These are phyloP conservation scores for Parnassius apollo DNA, from an alignment of 2,888 invertebrate species.

Conservation along the genomic window DNA sequence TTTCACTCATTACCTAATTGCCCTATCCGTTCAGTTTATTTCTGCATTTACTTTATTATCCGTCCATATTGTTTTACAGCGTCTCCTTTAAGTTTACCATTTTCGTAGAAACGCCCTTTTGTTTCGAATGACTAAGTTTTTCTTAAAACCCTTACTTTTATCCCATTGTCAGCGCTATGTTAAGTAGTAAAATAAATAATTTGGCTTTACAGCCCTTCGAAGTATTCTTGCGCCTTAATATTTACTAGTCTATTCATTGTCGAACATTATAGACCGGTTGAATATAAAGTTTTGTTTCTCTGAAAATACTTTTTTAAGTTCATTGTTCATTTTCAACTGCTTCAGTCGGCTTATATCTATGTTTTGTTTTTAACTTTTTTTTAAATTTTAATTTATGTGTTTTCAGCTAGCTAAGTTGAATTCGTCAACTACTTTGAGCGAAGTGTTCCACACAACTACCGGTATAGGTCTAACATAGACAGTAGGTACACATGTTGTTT, in stretches of 20 bases:
- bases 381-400: too few relatives aligned
- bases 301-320: background rate
- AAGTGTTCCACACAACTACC: too few relatives aligned
- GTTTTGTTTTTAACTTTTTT: too few relatives aligned
- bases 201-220: slow-evolving; percentile 56
- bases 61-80: slow-evolving; percentile 61
- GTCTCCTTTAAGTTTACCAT: slow-evolving; percentile 46
- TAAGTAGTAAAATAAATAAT: slow-evolving; percentile 67
- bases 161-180: slow-evolving; percentile 59
- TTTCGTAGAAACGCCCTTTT: slow-evolving; percentile 69
- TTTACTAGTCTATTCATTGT: slow-evolving; percentile 35
- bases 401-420: too few relatives aligned
- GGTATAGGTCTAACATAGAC: too few relatives aligned
- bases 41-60: slow-evolving; percentile 45
- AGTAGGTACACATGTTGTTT: too few relatives aligned
- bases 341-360: too few relatives aligned
- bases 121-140: slow-evolving; percentile 62
- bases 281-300: slow-evolving; percentile 3
- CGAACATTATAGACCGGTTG: background rate
- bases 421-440: too few relatives aligned
- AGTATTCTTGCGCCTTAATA: slow-evolving; percentile 44
- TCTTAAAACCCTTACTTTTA: slow-evolving; percentile 66
- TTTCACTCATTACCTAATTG: background rate
- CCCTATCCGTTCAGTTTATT: slow-evolving; percentile 6
- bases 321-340: slow-evolving; percentile 1